These are phyloP conservation scores for Drosophila lowei DNA, from an alignment of 1,140 invertebrate species.

Conservation along the genomic window DNA sequence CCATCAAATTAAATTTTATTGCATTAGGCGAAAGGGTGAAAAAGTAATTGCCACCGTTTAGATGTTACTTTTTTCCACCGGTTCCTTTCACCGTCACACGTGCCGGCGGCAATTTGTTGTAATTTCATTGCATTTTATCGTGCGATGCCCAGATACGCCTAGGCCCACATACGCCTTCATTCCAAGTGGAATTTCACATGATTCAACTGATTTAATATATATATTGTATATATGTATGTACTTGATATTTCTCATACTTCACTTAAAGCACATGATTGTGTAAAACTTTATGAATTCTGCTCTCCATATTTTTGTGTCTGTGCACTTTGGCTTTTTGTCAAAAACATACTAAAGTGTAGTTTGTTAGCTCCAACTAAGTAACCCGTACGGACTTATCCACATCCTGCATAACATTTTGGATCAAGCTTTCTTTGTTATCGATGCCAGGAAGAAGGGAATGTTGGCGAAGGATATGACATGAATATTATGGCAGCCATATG, in stretches of 20 bases:
- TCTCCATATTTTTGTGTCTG: constrained; percentile 58
- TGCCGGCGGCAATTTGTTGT: constrained; percentile 62
- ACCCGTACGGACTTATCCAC: constrained; percentile 6
- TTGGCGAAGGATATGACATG: constrained; percentile 64
- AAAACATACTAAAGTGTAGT: constrained; percentile 54
- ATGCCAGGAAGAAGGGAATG: constrained; percentile 19
- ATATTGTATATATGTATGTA: neutral
- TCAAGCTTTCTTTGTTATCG: constrained; percentile 16
- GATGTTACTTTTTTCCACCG: constrained; percentile 23
- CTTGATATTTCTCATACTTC: too few relatives aligned
- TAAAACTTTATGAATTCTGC: constrained; percentile 27
- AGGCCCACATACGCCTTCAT: neutral
- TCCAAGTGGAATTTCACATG: too few relatives aligned
- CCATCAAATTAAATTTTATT: constrained; percentile 78
- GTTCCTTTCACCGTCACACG: constrained; percentile 23
- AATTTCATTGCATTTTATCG: constrained; percentile 56
- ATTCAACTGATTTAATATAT: too few relatives aligned
- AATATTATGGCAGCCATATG: constrained; percentile 52
- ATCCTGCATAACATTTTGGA: neutral
- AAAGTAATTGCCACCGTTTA: constrained; percentile 56
- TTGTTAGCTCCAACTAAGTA: constrained; percentile 26
- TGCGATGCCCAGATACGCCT: neutral
- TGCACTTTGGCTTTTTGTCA: constrained; percentile 73
- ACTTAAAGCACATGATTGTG: neutral
- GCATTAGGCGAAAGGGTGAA: constrained; percentile 66